Conservation (phyloP, 2,113 vertebrate genomes). For the Numida meleagris region DNA sequence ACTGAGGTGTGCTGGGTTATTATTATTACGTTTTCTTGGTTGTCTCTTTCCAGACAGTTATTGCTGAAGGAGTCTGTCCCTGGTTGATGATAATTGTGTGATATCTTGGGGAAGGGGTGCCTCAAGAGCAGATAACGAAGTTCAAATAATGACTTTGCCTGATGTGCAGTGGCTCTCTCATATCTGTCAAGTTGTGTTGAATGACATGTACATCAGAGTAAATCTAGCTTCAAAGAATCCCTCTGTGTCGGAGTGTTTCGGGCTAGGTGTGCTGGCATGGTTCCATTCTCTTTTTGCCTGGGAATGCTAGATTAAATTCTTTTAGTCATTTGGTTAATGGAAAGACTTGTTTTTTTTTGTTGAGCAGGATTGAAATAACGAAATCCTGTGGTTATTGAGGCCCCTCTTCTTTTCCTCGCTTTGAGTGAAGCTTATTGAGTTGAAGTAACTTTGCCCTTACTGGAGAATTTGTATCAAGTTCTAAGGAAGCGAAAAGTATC, state of each 20-base stretch:
- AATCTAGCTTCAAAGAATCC: not conserved
- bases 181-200: not conserved
- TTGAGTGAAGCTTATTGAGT: not conserved
- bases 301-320: not conserved
- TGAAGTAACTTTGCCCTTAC: not conserved
- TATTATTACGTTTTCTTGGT: not conserved
- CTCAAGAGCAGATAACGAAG: not conserved
- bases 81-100: not conserved
- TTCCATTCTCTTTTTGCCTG: not conserved
- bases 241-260: rapidly evolving
- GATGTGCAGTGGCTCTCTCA: not conserved
- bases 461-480: not conserved
- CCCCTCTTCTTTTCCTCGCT: not conserved
- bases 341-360: not conserved
- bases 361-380: not conserved
- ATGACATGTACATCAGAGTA: no score
- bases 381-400: not conserved
- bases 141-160: not conserved
- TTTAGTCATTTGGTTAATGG: not conserved
- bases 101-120: not conserved
- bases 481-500: not conserved
- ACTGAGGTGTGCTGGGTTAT: not conserved
- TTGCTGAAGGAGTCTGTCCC: not conserved
- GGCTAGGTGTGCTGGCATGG: not conserved
- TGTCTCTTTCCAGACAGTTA: not conserved